Conservation (phyloP, 2,888 invertebrate genomes). For the Erebia aethiops region DNA sequence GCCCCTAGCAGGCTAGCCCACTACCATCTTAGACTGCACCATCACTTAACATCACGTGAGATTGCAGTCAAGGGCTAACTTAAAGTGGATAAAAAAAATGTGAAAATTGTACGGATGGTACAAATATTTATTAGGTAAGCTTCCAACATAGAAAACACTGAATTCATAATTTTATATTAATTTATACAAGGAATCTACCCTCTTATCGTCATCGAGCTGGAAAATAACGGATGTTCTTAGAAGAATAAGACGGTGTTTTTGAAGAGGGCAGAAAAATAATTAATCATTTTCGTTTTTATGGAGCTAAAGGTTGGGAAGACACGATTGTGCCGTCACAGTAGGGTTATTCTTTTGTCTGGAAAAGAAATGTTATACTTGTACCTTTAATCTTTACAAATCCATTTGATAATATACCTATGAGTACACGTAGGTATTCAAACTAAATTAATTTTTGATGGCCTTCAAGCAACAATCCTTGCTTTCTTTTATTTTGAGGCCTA, state of each 20-base stretch:
- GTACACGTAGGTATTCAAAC: background rate
- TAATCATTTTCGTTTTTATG: slow-evolving; percentile 79
- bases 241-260: slow-evolving; percentile 79
- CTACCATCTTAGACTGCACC: no score
- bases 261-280: slow-evolving; percentile 80
- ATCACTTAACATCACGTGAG: no score
- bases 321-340: slow-evolving; percentile 74
- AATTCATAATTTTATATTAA: slow-evolving; percentile 77
- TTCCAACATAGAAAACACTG: slow-evolving; percentile 43
- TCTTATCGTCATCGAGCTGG: slow-evolving; percentile 77
- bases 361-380: slow-evolving; percentile 47
- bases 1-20: no score
- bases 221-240: slow-evolving; percentile 82
- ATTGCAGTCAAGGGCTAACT: no score
- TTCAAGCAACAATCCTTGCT: background rate
- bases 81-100: no score
- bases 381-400: slow-evolving; percentile 21
- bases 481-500: no score
- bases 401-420: background rate
- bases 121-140: slow-evolving; percentile 11
- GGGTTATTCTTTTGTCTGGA: slow-evolving; percentile 69
- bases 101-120: background rate
- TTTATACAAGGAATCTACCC: slow-evolving; percentile 75
- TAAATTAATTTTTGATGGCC: background rate
- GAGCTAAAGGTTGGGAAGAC: slow-evolving; percentile 75